Base-by-base conservation (phyloP, 2,888 invertebrate species). In the Eristalinus aeneus region DNA sequence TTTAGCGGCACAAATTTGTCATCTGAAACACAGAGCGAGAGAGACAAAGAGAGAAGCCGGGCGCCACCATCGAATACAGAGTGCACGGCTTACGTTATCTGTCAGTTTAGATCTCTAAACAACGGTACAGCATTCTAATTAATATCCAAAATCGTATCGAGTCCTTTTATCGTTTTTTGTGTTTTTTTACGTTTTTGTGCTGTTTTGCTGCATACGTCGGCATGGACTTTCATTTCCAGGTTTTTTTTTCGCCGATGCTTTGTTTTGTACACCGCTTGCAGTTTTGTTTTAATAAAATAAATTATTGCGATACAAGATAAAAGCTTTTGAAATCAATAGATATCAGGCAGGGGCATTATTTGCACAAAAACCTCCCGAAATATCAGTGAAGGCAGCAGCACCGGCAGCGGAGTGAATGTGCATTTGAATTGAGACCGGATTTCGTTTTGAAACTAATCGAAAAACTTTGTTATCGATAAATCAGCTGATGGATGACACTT, bases 81-180 rank as follows among this genome's bases (percentile, higher is more conserved):
- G 68, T 73, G 80, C 74, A 74, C 80, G 46, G 12, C 46, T 81
- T 56, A 36, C 39, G 27, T n/a, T 81, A 81, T 81, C 80, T 11
- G 23, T 10, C 20, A 36, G 39, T 27, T 69, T 27, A 64, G 64
- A 81, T 75, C 75, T 75, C 75, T 27, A 81, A 75, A 81, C 80
- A 75, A 36, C 69, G 58, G 75, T 65, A 81, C 58, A 65, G 32
- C 74, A 75, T 81, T 75, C 72, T 75, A 81, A 81, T 81, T 81
- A 81, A 81, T 81, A 81, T 81, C 74, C 74, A 65, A 81, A 27
- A 81, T 81, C 80, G 64, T 53, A 75, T 65, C 74, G 69, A 81
- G 53, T 81, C 34, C 80, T 53, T 58, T 46, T 46, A 46, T 46
- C 46, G 46, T 46, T 46, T 46, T 46, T 46, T n/a, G n/a, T 46